Evolutionary conservation across 2,888 invertebrate species (phyloP), one percentile per base, ranked within the genome.

Genomic region (Graphium colonna): DNA sequence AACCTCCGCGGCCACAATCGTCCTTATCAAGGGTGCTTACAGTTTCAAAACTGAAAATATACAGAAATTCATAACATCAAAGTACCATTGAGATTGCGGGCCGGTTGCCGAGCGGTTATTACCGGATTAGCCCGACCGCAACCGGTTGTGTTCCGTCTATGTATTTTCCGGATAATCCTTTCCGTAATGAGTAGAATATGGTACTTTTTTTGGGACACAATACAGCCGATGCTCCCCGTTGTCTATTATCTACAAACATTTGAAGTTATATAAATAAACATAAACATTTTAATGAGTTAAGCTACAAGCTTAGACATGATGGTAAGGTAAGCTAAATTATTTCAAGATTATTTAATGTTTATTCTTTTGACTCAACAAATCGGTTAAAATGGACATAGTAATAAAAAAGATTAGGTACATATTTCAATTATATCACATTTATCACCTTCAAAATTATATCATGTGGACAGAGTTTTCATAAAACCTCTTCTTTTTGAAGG

Each of bases 41-140:
- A 69, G 63, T 63, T 62, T 61, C 61, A 58, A 66, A 66, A 65
- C 65, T 64, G 64, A 63, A 68, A 68, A 67, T 65, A 61, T 63
- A 59, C 55, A 51, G 40, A 42, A 49, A 50, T 43, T 44, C 38
- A 38, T 41, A 47, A 71, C 75, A 73, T 75, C 74, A 75, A 76
- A 74, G 75, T 60, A 59, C 61, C 59, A 64, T 65, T 64, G 62
- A 59, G 61, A 68, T 67, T 57, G 67, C 62, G 60, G 52, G 38
- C 55, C 58, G 69, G 68, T 60, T 60, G 55, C 58, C 21, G 55
- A 63, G 68, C 62, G 65, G 72, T 75, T 75, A 75, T 72, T 68
- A 71, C 75, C 71, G 68, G 73, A 68, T 73, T 61, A 56, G 58
- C 49, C 64, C 62, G 67, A 67, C 77, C 75, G 68, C 71, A 64